Evolutionary conservation across 2,797 vertebrate genomes (phyloP), one percentile per base, ranked within the genome.

Genomic region (Columba guinea): DNA sequence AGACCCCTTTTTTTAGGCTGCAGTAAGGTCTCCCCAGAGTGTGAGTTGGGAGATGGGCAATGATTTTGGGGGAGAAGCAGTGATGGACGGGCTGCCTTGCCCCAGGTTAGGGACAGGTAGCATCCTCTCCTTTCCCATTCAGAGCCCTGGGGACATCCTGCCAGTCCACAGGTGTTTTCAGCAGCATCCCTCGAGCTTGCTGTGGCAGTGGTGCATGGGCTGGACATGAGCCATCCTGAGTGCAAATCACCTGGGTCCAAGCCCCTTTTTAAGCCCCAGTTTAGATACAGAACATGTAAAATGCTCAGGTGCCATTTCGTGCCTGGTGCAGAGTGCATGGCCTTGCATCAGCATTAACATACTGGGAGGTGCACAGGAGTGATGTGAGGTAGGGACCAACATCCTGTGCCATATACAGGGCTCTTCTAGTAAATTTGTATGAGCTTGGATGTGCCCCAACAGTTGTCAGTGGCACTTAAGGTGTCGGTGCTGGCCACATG

Each of bases 301-400:
- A 41, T 22, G 18, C 6, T 14, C 16, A 0, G 0, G 9, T 67
- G 59, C 18, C 1, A 0, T 82, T 71, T 63, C 4, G 0, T 18
- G 30, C 6, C 4, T 14, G 17, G 14, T 34, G 20, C 2, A 5
- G 51, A 53, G 5, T 17, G 19, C 11, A 2, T 0, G 0, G 60
- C 59, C 59, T 73, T 84, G 19, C 51, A 2, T 65, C 22, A 24
- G 67, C 41, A 14, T 48, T 27, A 23, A 27, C 16, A 19, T 41
- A 2, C 0, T 21, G 35, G 48, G 68, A 69, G 41, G n/a, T 46
- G 32, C 26, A 12, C 13, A 13, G 28, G 30, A 60, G 71, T 8
- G 1, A 1, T 8, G 21, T 7, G 59, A 62, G 74, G 32, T 27
- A 17, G 24, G 30, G n/a, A 23, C 5, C 0, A 0, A 37, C 15